These are phyloP conservation scores for Anorthoa munda DNA, from an alignment of 2,888 invertebrate genomes.

Conservation along the genomic window DNA sequence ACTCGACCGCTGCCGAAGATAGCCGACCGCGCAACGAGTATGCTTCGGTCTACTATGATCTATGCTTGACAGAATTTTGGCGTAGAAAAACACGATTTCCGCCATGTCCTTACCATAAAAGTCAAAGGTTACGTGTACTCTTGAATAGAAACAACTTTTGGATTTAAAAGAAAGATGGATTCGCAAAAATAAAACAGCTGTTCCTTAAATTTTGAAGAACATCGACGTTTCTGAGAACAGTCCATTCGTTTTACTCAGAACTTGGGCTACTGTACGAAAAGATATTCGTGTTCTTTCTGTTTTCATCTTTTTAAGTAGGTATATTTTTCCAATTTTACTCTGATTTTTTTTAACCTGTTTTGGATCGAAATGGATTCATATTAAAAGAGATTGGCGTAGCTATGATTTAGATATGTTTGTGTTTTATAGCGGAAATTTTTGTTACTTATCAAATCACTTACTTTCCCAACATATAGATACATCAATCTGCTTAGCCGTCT, in stretches of 20 bases:
- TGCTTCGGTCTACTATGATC: too few relatives aligned
- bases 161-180: background rate
- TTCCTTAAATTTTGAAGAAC: constrained; percentile 12
- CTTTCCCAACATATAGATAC: too few relatives aligned
- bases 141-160: constrained; percentile 11
- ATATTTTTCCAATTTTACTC: background rate
- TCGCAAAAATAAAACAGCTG: background rate
- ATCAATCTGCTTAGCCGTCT: too few relatives aligned
- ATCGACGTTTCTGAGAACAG: constrained; percentile 8
- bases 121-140: too few relatives aligned
- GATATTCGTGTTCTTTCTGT: background rate
- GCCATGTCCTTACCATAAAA: too few relatives aligned
- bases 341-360: background rate
- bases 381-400: background rate
- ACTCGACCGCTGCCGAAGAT: too few relatives aligned
- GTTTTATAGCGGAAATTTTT: too few relatives aligned
- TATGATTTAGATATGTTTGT: too few relatives aligned
- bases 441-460: too few relatives aligned
- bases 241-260: constrained; percentile 4
- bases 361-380: background rate
- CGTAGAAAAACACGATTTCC: too few relatives aligned
- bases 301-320: background rate
- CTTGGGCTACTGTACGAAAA: constrained; percentile 2
- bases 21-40: too few relatives aligned
- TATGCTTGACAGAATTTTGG: too few relatives aligned